These are phyloP conservation scores for Pyrrhia umbra DNA, from an alignment of 2,888 invertebrate species.

Conservation along the genomic window DNA sequence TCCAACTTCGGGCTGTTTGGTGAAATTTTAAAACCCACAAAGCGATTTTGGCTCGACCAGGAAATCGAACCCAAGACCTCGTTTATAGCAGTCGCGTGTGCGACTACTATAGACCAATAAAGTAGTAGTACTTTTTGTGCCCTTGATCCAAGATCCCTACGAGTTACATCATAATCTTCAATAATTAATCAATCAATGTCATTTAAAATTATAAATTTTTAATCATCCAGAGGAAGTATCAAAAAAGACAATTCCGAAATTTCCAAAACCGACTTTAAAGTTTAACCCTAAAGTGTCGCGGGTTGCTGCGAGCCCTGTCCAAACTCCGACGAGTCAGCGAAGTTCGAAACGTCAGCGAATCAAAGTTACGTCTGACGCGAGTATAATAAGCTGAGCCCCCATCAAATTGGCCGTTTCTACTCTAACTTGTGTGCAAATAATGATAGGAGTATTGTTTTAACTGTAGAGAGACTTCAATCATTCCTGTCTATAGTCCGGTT, in stretches of 20 bases:
- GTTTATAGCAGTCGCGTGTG: no score
- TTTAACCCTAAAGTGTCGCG: constrained; percentile 37
- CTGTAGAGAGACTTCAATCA: not conserved
- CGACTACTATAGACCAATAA: not conserved
- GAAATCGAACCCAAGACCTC: no score
- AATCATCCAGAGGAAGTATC: not conserved
- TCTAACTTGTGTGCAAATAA: constrained; percentile 19
- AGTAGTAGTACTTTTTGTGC: not conserved
- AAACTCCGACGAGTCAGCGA: constrained; percentile 51
- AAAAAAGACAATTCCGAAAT: not conserved
- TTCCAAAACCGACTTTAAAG: constrained; percentile 15
- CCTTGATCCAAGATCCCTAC: not conserved
- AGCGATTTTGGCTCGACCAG: no score
- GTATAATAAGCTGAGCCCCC: constrained; percentile 25
- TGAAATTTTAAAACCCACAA: no score
- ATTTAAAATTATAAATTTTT: not conserved
- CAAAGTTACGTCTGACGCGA: constrained; percentile 44
- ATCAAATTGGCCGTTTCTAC: constrained; percentile 17
- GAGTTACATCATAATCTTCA: not conserved
- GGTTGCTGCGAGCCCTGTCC: constrained; percentile 28
- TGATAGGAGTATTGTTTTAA: constrained; percentile 12
- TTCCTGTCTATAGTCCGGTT: not conserved
- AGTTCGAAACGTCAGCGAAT: constrained; percentile 41
- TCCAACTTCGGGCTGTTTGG: no score
- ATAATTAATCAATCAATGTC: constrained; percentile 3